Evolutionary conservation across 2,888 invertebrate genomes (phyloP), one percentile per base, ranked within the genome.

Genomic region (Coenonympha glycerion): DNA sequence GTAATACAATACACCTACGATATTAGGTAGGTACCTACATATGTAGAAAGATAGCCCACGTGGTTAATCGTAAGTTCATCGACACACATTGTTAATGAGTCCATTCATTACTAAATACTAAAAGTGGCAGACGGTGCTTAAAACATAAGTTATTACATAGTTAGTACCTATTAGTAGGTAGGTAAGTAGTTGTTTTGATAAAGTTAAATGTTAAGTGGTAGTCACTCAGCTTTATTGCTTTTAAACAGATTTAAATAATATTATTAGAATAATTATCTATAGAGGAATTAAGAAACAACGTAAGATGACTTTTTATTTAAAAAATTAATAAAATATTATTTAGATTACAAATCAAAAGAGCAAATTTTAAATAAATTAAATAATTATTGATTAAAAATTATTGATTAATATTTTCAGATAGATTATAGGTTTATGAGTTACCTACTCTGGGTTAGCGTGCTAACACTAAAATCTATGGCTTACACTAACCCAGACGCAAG

Each of bases 91-190:
- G 36, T 44, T 52, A 44, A 52, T 48, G 31, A 34, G 36, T 41
- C 28, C 41, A 52, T 47, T 47, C 47, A 52, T 48, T 33, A 33
- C 13, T 47, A 44, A 34, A 42, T 33, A 33, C 13, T 47, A 44
- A 34, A 42, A 47, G 30, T 47, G 18, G 28, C 16, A 19, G 19
- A 8, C 9, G 22, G 36, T 47, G 30, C 18, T 37, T 44, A 39
- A 42, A 42, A 44, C 50, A 52, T 47, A 15, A 47, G 4, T n/a
- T n/a, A n/a, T n/a, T n/a, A n/a, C n/a, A n/a, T n/a, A n/a, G n/a
- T n/a, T n/a, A n/a, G n/a, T n/a, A n/a, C n/a, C n/a, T n/a, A n/a
- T n/a, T n/a, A n/a, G n/a, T n/a, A n/a, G n/a, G n/a, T n/a, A n/a
- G n/a, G n/a, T 16, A n/a, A n/a, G 8, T 5, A 21, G 36, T 36